A percentile compares a stretch with the other conserved stretches of the same genome.
These are phyloP conservation scores for Podiceps cristatus DNA, from an alignment of 2,113 vertebrate species.

Conservation along the genomic window DNA sequence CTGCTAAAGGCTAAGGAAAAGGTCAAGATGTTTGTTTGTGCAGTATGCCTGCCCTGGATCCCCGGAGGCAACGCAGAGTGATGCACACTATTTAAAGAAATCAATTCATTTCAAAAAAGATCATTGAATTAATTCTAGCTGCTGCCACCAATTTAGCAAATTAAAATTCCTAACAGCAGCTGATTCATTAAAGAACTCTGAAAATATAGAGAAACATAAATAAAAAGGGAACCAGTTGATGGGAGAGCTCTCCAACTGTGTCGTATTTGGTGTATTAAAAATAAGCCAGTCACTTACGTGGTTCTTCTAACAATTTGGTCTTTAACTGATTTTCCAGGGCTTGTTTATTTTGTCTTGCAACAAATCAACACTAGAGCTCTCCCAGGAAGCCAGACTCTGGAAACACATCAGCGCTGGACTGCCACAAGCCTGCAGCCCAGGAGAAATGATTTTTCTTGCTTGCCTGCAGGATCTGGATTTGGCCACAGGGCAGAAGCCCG, in stretches of 20 bases:
- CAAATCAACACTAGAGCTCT: neutral
- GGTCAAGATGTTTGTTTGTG: slow-evolving; percentile 76
- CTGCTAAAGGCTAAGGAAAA: slow-evolving; percentile 70
- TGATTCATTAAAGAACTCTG: slow-evolving; percentile 61
- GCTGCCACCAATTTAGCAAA: slow-evolving; percentile 65
- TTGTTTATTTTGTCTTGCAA: slow-evolving; percentile 8
- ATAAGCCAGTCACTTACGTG: neutral
- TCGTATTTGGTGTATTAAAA: neutral
- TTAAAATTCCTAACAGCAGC: slow-evolving; percentile 64
- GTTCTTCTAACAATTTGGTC: neutral
- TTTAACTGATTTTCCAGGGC: neutral
- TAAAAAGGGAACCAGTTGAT: slow-evolving; percentile 34
- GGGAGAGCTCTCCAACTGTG: slow-evolving; percentile 17
- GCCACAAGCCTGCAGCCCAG: neutral
- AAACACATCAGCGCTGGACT: fast-evolving
- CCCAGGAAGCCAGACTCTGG: neutral
- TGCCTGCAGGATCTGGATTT: neutral
- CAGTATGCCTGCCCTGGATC: slow-evolving; percentile 42
- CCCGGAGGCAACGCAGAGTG: slow-evolving; percentile 40
- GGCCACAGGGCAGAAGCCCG: neutral
- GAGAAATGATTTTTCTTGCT: neutral
- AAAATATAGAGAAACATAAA: slow-evolving; percentile 63
- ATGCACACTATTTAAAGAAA: slow-evolving; percentile 72
- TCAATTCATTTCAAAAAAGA: slow-evolving; percentile 72
- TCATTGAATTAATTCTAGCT: slow-evolving; percentile 69